phyloP scores from a whole-genome alignment of 2,113 vertebrate genomes.

The Colaptes auratus region DNA sequence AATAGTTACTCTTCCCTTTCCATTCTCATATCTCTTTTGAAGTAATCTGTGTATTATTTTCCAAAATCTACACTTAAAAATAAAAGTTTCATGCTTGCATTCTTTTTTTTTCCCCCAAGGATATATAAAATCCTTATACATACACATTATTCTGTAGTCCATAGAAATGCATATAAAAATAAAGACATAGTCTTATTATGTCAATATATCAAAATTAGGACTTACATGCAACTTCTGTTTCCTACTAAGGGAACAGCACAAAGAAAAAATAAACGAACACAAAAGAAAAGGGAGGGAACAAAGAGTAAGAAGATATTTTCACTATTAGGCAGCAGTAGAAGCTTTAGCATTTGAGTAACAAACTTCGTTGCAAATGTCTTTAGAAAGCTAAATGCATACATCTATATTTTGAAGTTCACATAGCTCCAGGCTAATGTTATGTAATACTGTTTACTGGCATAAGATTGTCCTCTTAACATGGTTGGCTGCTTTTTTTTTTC shows the following conservation, averaged over 20 bases:
- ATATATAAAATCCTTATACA: not conserved
- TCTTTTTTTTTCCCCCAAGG: not conserved
- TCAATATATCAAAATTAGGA: not conserved
- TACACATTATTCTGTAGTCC: not conserved
- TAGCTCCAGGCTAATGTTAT: constrained; percentile 46
- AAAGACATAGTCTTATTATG: not conserved
- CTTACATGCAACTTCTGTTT: not conserved
- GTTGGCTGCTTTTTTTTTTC: constrained; percentile 29
- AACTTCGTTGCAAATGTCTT: not conserved
- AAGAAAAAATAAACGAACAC: not conserved
- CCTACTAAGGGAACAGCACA: not conserved
- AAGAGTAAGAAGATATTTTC: not conserved
- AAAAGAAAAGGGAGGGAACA: not conserved
- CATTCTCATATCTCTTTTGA: not conserved
- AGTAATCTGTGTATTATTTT: not conserved
- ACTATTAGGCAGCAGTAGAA: not conserved
- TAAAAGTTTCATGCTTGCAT: not conserved
- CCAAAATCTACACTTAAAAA: not conserved
- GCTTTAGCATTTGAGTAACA: not conserved
- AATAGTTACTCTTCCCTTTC: not conserved
- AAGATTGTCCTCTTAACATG: not conserved
- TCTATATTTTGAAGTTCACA: constrained; percentile 32
- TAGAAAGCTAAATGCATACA: not conserved
- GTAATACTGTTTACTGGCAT: constrained; percentile 36
- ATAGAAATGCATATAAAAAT: not conserved